Conservation (phyloP, 2,113 vertebrate species). For the Cygnus atratus region DNA sequence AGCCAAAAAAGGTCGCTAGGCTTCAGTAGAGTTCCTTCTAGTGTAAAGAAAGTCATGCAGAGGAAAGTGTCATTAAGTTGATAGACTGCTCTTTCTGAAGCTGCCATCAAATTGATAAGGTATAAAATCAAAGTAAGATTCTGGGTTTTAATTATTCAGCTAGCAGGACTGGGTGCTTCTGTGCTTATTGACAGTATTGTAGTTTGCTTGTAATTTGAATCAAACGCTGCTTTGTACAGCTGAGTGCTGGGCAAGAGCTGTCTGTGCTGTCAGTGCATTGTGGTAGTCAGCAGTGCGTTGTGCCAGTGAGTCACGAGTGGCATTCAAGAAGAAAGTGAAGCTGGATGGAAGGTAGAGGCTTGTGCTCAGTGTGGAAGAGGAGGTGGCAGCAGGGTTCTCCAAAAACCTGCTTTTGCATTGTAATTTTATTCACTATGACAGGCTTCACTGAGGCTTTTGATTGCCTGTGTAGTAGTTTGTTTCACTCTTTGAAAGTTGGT, state of each 20-base stretch:
- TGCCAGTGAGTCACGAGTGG: neutral
- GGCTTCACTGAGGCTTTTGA: neutral
- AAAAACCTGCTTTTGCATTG: neutral
- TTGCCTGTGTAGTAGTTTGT: neutral
- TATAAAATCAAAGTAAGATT: neutral
- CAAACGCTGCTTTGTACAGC: neutral
- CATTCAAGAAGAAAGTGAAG: neutral
- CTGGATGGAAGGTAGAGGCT: neutral
- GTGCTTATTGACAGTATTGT: neutral
- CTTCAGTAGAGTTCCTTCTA: neutral
- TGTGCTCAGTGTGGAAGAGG: neutral
- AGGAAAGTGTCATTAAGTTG: neutral
- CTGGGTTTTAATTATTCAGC: neutral
- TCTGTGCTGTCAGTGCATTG: neutral
- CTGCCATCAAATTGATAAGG: neutral
- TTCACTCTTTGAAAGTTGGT: fast-evolving
- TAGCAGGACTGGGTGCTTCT: neutral
- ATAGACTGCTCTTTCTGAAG: neutral
- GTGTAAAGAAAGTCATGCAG: neutral
- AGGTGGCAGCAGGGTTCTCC: neutral
- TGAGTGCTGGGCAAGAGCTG: neutral
- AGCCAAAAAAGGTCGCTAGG: neutral
- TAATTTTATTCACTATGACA: neutral
- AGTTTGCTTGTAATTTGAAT: neutral
- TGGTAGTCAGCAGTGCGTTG: neutral